phyloP scores from a whole-genome alignment of 1,140 invertebrate genomes.

The Vanessa atalanta region DNA sequence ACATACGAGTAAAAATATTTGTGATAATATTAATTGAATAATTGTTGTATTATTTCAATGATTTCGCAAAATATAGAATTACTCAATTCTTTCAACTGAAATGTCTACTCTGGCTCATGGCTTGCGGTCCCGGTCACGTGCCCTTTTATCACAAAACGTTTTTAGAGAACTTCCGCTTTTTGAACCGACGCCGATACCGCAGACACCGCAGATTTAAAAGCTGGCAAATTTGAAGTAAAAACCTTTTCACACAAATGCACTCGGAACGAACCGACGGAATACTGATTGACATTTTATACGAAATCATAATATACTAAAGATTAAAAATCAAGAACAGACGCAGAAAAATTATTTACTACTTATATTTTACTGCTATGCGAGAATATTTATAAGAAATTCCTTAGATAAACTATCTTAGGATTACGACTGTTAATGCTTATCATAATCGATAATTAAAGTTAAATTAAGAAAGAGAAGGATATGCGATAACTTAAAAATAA shows the following conservation, averaged over 20 bases:
- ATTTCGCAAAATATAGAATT: neutral
- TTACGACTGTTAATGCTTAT: too few species aligned
- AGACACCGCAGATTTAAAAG: conserved; percentile 39
- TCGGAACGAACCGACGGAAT: conserved; percentile 23
- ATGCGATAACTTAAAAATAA: too few species aligned
- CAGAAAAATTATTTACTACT: too few species aligned
- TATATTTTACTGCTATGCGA: too few species aligned
- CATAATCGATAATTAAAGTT: too few species aligned
- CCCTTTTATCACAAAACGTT: conserved; percentile 62
- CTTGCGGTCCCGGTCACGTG: conserved; percentile 52
- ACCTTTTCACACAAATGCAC: conserved; percentile 30
- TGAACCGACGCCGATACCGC: conserved; percentile 32
- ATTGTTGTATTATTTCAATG: too few species aligned
- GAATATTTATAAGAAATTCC: too few species aligned
- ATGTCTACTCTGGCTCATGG: conserved; percentile 13
- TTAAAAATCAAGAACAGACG: neutral
- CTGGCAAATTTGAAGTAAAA: conserved; percentile 30
- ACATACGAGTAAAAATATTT: too few species aligned
- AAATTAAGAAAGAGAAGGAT: too few species aligned
- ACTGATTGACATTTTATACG: conserved; percentile 25
- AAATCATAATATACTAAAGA: neutral
- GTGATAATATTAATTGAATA: too few species aligned
- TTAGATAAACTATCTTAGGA: too few species aligned
- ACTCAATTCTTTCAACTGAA: neutral
- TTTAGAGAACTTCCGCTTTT: conserved; percentile 64